Evolutionary conservation across 2,113 vertebrate species (phyloP).

Genomic region (Myotis brandtii): DNA sequence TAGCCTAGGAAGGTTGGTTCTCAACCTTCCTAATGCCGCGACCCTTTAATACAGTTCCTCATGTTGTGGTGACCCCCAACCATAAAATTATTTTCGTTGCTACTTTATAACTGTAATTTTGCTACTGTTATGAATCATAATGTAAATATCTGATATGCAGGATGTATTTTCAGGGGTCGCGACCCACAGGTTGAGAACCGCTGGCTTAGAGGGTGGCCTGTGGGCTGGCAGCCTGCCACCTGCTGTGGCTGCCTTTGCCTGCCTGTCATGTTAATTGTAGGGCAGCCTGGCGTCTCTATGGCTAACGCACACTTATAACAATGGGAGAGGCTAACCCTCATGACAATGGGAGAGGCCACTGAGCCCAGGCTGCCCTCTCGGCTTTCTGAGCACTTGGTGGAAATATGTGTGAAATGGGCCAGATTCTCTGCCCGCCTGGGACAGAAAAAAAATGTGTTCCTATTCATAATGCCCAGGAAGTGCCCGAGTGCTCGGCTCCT

Average conservation of each 20-base stretch:
- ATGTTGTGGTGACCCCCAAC: too few relatives aligned
- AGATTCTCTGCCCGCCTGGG: background rate
- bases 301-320: background rate
- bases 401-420: background rate
- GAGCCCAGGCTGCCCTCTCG: background rate
- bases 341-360: background rate
- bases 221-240: background rate
- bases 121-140: too few relatives aligned
- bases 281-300: background rate
- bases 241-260: background rate
- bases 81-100: too few relatives aligned
- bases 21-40: too few relatives aligned
- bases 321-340: background rate
- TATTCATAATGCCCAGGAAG: background rate
- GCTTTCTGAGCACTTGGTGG: constrained; percentile 15
- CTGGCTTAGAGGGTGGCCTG: background rate
- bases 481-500: background rate
- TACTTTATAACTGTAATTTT: too few relatives aligned
- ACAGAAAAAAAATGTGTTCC: background rate
- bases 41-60: too few relatives aligned
- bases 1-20: too few relatives aligned
- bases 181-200: too few relatives aligned
- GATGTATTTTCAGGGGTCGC: too few relatives aligned
- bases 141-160: too few relatives aligned
- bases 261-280: background rate